These are phyloP conservation scores for Trypoxylon attenuatum DNA, from an alignment of 2,888 invertebrate species.

Conservation along the genomic window DNA sequence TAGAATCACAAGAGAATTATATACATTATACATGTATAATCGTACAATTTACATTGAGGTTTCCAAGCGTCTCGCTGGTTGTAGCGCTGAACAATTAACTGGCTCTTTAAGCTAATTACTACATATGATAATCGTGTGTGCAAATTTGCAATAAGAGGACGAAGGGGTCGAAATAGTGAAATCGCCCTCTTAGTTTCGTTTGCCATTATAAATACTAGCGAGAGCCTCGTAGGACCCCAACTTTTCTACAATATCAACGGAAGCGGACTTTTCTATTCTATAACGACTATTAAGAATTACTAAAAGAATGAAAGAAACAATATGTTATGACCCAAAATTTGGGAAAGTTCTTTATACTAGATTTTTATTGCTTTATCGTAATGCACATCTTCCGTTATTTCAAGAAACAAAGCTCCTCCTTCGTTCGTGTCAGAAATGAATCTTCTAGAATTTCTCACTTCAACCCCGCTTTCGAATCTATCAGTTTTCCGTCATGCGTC, in stretches of 20 bases:
- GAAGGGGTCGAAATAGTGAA: neutral
- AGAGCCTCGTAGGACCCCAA: neutral
- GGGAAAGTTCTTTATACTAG: too few relatives aligned
- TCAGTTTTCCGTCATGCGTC: too few relatives aligned
- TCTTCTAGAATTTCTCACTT: too few relatives aligned
- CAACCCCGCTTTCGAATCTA: too few relatives aligned
- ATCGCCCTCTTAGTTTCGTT: neutral
- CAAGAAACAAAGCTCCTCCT: too few relatives aligned
- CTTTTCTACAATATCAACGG: constrained; percentile 8
- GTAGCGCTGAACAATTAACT: constrained; percentile 1
- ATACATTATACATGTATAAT: neutral
- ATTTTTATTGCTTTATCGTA: too few relatives aligned
- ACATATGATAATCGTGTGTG: neutral
- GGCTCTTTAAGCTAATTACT: neutral
- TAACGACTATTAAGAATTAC: neutral
- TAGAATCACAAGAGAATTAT: neutral
- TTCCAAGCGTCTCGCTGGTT: constrained; percentile 4
- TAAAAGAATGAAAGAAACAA: too few relatives aligned
- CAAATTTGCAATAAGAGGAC: too few relatives aligned
- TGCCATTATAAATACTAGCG: neutral
- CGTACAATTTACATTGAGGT: neutral
- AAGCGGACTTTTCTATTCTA: constrained; percentile 6
- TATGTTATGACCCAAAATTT: too few relatives aligned
- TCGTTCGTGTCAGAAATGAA: too few relatives aligned
- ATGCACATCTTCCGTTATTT: too few relatives aligned